These are phyloP conservation scores for Hylyphantes graminicola DNA, from an alignment of 1,140 invertebrate species.

Conservation along the genomic window DNA sequence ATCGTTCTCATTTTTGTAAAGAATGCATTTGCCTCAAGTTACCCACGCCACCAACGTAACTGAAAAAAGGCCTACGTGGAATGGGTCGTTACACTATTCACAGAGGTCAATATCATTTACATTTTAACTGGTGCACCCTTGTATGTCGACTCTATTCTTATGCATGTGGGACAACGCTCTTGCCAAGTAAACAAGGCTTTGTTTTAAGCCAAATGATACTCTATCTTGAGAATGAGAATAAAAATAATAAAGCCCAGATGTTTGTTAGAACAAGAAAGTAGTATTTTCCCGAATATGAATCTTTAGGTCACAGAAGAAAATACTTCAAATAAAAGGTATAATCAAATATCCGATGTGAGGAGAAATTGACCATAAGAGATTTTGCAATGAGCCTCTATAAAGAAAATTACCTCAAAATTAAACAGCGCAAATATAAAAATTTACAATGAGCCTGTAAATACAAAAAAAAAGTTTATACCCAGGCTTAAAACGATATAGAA, in stretches of 20 bases:
- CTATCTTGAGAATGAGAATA: no score
- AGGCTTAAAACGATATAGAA: no score
- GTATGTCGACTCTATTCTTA: conserved; percentile 2
- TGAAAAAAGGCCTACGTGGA: neutral
- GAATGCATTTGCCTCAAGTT: neutral
- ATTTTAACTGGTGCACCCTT: conserved; percentile 14
- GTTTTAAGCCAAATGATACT: no score
- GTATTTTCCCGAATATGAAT: no score
- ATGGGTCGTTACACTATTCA: neutral
- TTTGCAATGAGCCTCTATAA: no score
- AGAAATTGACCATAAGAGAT: no score
- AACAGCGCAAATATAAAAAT: neutral
- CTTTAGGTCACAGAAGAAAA: no score
- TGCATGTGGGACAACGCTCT: conserved; percentile 11
- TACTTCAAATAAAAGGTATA: no score
- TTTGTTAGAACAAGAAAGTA: no score
- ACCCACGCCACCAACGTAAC: conserved; percentile 23
- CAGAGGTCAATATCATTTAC: conserved; percentile 10
- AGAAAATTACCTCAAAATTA: neutral
- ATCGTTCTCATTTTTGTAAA: no score
- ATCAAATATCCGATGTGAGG: no score
- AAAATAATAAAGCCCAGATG: no score
- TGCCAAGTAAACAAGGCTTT: neutral
- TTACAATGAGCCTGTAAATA: neutral
- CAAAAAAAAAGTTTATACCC: neutral